Percentiles rank a stretch among this genome's conserved stretches.
Conservation (phyloP, 2,113 vertebrate genomes). For the Varanus komodoensis region DNA sequence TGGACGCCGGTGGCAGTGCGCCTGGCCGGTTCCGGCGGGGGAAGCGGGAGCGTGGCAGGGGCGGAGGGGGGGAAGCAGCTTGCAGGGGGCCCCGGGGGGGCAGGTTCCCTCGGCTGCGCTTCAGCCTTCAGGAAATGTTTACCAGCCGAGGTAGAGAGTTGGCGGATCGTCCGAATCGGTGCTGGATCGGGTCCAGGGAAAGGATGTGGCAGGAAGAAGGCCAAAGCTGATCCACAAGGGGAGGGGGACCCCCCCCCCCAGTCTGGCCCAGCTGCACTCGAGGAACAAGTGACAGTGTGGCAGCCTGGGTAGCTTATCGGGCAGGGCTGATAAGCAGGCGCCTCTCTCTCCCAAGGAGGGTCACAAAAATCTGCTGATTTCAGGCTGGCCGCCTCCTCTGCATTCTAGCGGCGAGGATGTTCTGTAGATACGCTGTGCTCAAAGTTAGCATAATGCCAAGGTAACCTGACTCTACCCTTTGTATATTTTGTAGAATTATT, state of each 20-base stretch:
- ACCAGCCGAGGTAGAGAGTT: neutral
- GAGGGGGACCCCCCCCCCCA: neutral
- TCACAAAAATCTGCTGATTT: neutral
- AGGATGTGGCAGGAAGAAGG: neutral
- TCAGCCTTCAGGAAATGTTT: neutral
- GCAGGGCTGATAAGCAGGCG: neutral
- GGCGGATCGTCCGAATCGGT: accelerated
- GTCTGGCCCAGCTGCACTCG: neutral
- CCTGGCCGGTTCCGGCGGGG: too few species aligned
- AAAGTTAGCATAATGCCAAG: neutral
- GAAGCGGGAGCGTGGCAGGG: too few species aligned
- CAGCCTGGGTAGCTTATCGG: neutral
- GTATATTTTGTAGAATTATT: neutral
- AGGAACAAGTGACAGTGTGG: neutral
- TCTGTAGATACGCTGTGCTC: neutral
- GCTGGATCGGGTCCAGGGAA: accelerated
- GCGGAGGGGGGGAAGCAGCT: too few species aligned
- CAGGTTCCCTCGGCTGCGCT: neutral
- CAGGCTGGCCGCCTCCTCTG: neutral
- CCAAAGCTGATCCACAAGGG: neutral
- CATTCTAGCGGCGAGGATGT: neutral
- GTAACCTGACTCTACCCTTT: neutral
- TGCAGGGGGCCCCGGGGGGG: too few species aligned
- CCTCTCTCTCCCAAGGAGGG: neutral
- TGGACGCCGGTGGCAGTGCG: too few species aligned